A percentile compares a stretch with the other conserved stretches of the same genome.
These are phyloP conservation scores for Rhynchotus rufescens DNA, from an alignment of 2,797 vertebrate species.

Conservation along the genomic window DNA sequence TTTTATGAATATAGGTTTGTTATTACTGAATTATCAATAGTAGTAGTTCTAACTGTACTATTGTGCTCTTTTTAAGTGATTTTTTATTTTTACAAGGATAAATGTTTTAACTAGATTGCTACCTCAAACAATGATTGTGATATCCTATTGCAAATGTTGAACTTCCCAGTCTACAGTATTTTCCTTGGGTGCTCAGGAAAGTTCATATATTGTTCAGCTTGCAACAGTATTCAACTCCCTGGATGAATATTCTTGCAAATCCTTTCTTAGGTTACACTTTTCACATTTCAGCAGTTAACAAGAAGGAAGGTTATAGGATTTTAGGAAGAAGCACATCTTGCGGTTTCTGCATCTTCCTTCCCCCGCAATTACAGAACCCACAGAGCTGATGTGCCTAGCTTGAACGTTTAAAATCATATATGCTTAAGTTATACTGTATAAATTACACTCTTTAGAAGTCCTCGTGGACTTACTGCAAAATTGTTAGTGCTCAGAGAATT, in stretches of 20 bases:
- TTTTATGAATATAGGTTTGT: background rate
- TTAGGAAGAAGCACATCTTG: background rate
- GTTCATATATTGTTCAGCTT: background rate
- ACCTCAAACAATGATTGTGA: background rate
- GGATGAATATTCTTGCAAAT: background rate
- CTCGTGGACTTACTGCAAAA: background rate
- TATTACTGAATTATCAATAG: background rate
- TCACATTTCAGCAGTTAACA: background rate
- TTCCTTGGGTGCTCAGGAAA: background rate
- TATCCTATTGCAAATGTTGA: background rate
- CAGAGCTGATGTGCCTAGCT: background rate
- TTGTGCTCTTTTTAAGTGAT: background rate
- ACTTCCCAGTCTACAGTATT: background rate
- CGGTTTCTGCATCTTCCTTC: background rate
- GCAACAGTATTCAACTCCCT: background rate
- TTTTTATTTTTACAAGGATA: background rate
- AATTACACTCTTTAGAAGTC: background rate
- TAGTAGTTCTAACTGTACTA: background rate
- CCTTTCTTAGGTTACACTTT: background rate
- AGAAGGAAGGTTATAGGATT: background rate
- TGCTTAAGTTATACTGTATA: background rate
- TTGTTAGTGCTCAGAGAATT: background rate
- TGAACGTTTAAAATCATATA: background rate
- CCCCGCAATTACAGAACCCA: background rate
- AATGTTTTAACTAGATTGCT: background rate